Conservation (phyloP, 2,797 vertebrate genomes). For the Orientallactaga sibirica region DNA sequence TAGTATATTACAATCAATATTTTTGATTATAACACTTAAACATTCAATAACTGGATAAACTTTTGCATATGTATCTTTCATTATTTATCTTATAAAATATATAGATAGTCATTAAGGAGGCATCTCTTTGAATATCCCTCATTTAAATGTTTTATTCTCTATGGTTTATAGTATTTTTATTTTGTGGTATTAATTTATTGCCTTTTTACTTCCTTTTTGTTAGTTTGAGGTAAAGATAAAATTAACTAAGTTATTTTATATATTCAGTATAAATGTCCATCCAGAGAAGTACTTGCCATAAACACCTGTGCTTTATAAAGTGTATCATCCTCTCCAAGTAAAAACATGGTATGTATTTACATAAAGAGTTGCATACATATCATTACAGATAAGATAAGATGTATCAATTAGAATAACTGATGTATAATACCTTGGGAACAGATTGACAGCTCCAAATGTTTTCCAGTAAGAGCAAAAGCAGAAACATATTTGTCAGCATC, state of each 20-base stretch:
- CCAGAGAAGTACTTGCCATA: background rate
- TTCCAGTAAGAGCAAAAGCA: background rate
- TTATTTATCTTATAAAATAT: background rate
- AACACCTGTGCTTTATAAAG: background rate
- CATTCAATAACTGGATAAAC: too few relatives aligned
- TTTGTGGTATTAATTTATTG: background rate
- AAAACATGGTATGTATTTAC: background rate
- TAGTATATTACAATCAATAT: background rate
- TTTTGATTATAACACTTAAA: background rate
- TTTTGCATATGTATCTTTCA: background rate
- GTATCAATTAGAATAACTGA: background rate
- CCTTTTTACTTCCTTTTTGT: background rate
- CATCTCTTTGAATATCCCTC: background rate
- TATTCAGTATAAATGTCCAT: background rate
- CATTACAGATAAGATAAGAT: slow-evolving; percentile 34
- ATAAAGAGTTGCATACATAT: background rate
- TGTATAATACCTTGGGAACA: background rate
- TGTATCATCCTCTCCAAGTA: background rate
- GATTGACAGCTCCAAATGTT: background rate
- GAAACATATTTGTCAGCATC: background rate
- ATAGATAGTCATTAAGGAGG: background rate
- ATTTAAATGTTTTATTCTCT: background rate
- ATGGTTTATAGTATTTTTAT: too few relatives aligned
- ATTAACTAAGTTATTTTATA: background rate
- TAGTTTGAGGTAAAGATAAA: background rate